Evolutionary conservation across 2,888 invertebrate genomes (phyloP).

Genomic region (Petrophora chlorosata): DNA sequence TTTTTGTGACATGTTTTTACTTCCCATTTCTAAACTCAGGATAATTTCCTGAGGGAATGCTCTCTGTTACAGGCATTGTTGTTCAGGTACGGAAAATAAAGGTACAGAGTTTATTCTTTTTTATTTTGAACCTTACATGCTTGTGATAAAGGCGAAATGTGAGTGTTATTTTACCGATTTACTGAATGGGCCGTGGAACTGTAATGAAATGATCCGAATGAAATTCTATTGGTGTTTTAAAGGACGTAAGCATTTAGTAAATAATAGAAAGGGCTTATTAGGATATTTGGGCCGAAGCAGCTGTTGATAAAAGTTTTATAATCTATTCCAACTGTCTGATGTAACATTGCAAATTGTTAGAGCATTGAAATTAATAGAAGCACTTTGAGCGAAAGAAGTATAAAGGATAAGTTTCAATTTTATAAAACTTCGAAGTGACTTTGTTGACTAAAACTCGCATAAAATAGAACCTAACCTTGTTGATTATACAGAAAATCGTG

Average conservation of each 20-base stretch:
- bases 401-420: too few relatives aligned
- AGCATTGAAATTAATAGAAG: too few relatives aligned
- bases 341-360: too few relatives aligned
- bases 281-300: too few relatives aligned
- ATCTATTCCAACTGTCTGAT: too few relatives aligned
- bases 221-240: constrained; percentile 18
- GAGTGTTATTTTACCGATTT: constrained; percentile 13
- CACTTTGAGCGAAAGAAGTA: too few relatives aligned
- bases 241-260: constrained; percentile 7
- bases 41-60: constrained; percentile 35
- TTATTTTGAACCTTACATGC: constrained; percentile 11
- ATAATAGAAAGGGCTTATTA: not conserved
- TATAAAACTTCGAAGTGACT: too few relatives aligned
- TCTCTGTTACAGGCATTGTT: constrained; percentile 30
- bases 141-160: constrained; percentile 1
- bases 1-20: constrained; percentile 31
- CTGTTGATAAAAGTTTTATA: too few relatives aligned
- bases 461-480: too few relatives aligned
- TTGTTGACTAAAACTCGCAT: too few relatives aligned
- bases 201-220: constrained; percentile 20
- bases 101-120: not conserved
- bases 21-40: constrained; percentile 30
- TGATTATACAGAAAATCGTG: too few relatives aligned
- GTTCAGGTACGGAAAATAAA: constrained; percentile 20
- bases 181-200: constrained; percentile 13